Conservation (phyloP, 1,140 invertebrate species). For the Drosophila watanabei region DNA sequence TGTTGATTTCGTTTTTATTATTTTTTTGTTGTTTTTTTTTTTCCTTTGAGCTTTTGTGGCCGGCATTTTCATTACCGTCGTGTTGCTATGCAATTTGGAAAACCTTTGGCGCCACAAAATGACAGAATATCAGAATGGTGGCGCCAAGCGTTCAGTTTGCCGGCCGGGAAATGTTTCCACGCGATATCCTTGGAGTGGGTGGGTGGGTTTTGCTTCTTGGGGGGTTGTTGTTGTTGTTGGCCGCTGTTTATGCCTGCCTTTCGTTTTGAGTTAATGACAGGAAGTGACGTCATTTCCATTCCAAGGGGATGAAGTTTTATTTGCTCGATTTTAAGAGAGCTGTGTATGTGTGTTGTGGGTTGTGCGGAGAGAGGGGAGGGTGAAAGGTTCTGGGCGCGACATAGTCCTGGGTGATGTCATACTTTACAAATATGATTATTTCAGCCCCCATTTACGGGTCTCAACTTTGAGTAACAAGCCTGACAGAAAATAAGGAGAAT, state of each 20-base stretch:
- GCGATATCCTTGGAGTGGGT: slow-evolving; percentile 47
- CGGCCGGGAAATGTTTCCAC: slow-evolving; percentile 39
- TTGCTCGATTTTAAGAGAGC: slow-evolving; percentile 26
- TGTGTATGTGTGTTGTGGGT: background rate
- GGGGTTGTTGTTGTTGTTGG: background rate
- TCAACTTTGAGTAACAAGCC: slow-evolving; percentile 3
- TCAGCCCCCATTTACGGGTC: slow-evolving; percentile 1
- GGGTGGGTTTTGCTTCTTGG: slow-evolving; percentile 11
- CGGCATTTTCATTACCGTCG: slow-evolving; percentile 47
- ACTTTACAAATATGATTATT: slow-evolving; percentile 40
- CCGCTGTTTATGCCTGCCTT: slow-evolving; percentile 36
- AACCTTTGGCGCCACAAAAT: slow-evolving; percentile 38
- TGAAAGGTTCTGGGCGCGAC: slow-evolving; percentile 26
- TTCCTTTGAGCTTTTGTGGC: slow-evolving; percentile 13
- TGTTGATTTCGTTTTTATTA: slow-evolving; percentile 25
- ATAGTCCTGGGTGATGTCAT: slow-evolving; percentile 54
- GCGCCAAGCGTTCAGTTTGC: slow-evolving; percentile 39
- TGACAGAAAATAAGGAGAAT: background rate
- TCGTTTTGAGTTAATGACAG: slow-evolving; percentile 58
- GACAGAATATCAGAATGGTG: slow-evolving; percentile 37
- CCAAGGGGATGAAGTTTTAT: slow-evolving; percentile 54
- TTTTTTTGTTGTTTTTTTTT: slow-evolving; percentile 6
- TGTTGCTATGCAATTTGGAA: slow-evolving; percentile 51
- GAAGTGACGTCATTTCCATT: slow-evolving; percentile 53
- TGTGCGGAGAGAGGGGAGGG: background rate